These are phyloP conservation scores for Phalacrocorax carbo DNA, from an alignment of 2,113 vertebrate species.

Conservation along the genomic window DNA sequence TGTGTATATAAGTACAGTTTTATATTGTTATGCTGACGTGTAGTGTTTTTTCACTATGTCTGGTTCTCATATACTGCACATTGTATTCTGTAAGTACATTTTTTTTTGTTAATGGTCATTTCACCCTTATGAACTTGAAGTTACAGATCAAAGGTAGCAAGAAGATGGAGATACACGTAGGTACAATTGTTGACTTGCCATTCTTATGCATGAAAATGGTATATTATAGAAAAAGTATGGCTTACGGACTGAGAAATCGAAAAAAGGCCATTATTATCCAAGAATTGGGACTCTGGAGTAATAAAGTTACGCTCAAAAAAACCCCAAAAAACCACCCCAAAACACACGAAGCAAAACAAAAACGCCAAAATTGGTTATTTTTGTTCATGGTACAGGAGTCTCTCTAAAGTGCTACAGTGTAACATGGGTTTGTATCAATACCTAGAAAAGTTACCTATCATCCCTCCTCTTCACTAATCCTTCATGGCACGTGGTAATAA, in stretches of 20 bases:
- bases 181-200: constrained; percentile 35
- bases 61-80: constrained; percentile 4
- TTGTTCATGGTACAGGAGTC: background rate
- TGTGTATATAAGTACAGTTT: constrained; percentile 64
- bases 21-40: background rate
- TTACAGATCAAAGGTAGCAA: background rate
- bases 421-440: background rate
- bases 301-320: background rate
- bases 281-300: background rate
- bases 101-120: background rate
- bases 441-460: background rate
- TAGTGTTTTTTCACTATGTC: constrained; percentile 42
- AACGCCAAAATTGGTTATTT: background rate
- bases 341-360: no score
- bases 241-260: constrained; percentile 5
- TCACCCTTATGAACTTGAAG: background rate
- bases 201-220: constrained; percentile 34
- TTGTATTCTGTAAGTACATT: background rate
- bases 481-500: background rate
- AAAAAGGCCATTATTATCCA: background rate
- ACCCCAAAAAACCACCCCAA: no score
- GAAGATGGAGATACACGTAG: background rate
- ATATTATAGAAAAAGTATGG: background rate
- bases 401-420: background rate
- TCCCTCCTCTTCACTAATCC: background rate